phyloP scores from a whole-genome alignment of 2,797 vertebrate species.

The Hoplostethus mediterraneus region DNA sequence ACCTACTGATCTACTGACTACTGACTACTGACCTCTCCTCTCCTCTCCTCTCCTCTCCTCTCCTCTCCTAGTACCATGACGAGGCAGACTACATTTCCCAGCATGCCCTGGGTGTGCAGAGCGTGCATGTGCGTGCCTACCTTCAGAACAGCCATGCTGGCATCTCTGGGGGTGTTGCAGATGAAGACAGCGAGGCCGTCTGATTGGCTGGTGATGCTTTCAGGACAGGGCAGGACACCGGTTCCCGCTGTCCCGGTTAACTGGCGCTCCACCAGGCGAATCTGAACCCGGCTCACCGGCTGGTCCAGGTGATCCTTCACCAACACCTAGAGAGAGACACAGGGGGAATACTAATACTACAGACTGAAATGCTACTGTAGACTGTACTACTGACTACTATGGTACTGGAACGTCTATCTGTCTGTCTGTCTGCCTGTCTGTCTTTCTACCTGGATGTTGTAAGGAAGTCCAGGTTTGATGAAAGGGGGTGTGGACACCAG shows the following conservation, averaged over 20 bases:
- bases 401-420: neutral
- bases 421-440: neutral
- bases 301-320: conserved; percentile 87
- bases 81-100: no score
- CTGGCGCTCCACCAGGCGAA: conserved; percentile 76
- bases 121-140: conserved; percentile 64
- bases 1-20: no score
- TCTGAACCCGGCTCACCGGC: conserved; percentile 70
- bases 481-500: conserved; percentile 92
- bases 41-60: no score
- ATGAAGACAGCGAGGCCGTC: conserved; percentile 87
- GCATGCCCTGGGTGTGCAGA: no score
- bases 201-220: neutral
- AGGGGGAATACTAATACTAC: no score
- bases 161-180: conserved; percentile 79
- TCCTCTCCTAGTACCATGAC: no score
- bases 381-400: no score
- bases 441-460: conserved; percentile 86
- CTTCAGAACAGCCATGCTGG: conserved; percentile 71
- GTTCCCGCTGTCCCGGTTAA: conserved; percentile 41
- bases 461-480: conserved; percentile 94
- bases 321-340: conserved; percentile 81
- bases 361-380: neutral
- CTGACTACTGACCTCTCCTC: no score
- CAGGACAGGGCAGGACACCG: conserved; percentile 25